Evolutionary conservation across 2,797 vertebrate genomes (phyloP).

Genomic region (Trichosurus vulpecula): DNA sequence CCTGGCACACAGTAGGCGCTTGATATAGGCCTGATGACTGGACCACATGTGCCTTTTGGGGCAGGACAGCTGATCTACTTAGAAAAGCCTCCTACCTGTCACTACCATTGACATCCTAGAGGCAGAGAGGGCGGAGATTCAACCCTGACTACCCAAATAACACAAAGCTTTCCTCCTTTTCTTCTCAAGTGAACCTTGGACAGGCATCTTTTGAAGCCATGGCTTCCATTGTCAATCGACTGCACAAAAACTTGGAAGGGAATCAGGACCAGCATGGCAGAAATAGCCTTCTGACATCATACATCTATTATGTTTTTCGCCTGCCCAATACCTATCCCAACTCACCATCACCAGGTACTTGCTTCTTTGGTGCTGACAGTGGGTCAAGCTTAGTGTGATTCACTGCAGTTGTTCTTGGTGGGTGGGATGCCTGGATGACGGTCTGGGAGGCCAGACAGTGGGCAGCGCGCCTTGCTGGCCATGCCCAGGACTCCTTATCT

Average conservation of each 20-base stretch:
- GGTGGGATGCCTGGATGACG: not conserved
- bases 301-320: constrained; percentile 97
- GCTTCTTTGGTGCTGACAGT: not conserved
- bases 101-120: not conserved
- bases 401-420: accelerated
- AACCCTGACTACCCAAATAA: not conserved
- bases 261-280: constrained; percentile 98
- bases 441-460: not conserved
- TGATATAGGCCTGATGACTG: no score
- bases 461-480: not conserved
- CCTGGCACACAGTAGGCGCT: not conserved
- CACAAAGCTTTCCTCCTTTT: constrained; percentile 27
- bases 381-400: not conserved
- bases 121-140: constrained; percentile 1
- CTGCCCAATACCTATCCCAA: constrained; percentile 96
- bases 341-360: constrained; percentile 94
- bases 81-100: not conserved
- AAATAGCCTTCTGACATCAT: constrained; percentile 96
- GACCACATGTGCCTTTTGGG: not conserved
- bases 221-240: constrained; percentile 97
- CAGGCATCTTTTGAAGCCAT: constrained; percentile 98
- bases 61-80: no score
- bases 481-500: not conserved
- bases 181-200: constrained; percentile 93
- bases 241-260: constrained; percentile 97